Evolutionary conservation across 2,888 invertebrate genomes (phyloP), one percentile per base, ranked within the genome.

Genomic region (Sminthurinus aureus): DNA sequence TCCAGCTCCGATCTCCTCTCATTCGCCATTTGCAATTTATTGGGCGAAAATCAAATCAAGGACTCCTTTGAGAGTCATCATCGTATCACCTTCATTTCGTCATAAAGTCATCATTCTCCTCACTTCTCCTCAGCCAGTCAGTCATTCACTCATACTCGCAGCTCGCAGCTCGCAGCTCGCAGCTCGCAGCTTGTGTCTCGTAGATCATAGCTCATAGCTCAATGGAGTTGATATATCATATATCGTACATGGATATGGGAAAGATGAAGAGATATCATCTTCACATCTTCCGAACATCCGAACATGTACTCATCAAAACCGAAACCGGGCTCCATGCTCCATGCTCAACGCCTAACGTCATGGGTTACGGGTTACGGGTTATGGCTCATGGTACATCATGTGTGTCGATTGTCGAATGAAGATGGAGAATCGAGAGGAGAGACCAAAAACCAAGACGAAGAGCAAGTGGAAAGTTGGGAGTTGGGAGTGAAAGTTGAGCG

Each of bases 31-130:
- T 58, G 77, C 64, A 77, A 77, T 77, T 77, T 77, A 77, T 52
- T 77, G 77, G 64, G 26, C 64, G 77, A 77, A 77, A 77, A 77
- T 77, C 77, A 77, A 77, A 77, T 77, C 77, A 77, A 77, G 52
- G 52, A 58, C 26, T 58, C 22, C 12, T 20, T 77, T 20, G 58
- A 24, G 77, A 77, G 20, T 77, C 58, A 58, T 58, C 58, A 58
- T 58, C 64, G n/a, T 18, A 18, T 20, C 52, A 51, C 58, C 58
- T 58, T 58, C 77, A 22, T 58, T 77, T 77, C 77, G 22, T 77
- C 77, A 77, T 58, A 77, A 20, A 64, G 64, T 20, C 77, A 77
- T 58, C 58, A 11, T 74, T 26, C 69, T n/a, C 69, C 8, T n/a
- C n/a, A 9, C n/a, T 18, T 9, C 69, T 67, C 69, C n/a, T n/a